Conservation (phyloP, 1,140 invertebrate genomes). For the Ceratoteleas bidentatus region DNA sequence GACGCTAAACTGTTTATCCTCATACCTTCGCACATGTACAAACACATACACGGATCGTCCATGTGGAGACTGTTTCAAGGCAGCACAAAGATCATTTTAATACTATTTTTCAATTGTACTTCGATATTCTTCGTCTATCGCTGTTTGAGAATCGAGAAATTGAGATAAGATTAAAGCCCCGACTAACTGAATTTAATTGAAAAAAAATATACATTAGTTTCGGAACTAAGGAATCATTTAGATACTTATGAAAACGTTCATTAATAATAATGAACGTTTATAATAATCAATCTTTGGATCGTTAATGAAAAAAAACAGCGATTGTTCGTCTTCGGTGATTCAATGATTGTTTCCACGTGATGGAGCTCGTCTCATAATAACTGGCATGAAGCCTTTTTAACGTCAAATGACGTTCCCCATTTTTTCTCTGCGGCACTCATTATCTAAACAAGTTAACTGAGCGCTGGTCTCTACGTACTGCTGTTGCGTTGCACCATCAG, state of each 20-base stretch:
- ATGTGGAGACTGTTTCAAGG: background rate
- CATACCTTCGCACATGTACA: background rate
- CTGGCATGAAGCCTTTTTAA: background rate
- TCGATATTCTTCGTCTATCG: background rate
- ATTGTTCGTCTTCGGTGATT: background rate
- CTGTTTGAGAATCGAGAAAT: background rate
- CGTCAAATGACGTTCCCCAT: slow-evolving; percentile 3
- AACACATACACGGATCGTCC: background rate
- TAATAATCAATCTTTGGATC: too few species aligned
- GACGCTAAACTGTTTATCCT: background rate
- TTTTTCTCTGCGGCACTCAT: background rate
- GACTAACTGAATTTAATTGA: background rate
- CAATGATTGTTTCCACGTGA: background rate
- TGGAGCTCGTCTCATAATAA: background rate
- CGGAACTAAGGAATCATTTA: too few species aligned
- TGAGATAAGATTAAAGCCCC: background rate
- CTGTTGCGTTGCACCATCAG: slow-evolving; percentile 4
- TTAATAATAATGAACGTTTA: too few species aligned
- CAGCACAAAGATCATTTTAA: background rate
- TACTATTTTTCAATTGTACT: background rate
- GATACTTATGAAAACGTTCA: too few species aligned
- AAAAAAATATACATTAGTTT: too few species aligned
- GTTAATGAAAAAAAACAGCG: too few species aligned
- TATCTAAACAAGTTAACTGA: background rate
- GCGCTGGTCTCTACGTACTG: slow-evolving; percentile 17